Percentiles rank a stretch among this genome's conserved stretches.
These are phyloP conservation scores for Villa cingulata DNA, from an alignment of 2,888 invertebrate genomes.

Conservation along the genomic window DNA sequence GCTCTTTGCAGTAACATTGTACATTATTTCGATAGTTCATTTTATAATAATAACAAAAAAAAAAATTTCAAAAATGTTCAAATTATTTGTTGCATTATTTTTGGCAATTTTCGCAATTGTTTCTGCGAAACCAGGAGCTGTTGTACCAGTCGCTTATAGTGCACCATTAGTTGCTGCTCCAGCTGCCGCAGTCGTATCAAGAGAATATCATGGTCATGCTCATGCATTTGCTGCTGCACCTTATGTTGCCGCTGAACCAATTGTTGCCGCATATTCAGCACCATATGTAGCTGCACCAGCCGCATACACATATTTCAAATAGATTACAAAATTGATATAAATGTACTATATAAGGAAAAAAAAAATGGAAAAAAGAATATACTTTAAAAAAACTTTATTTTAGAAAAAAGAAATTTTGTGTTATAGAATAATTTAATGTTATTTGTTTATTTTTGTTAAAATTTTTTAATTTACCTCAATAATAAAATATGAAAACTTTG, in stretches of 20 bases:
- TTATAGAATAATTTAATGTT: too few species aligned
- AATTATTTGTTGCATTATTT: neutral
- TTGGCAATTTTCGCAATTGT: neutral
- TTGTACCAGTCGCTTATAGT: slow-evolving; percentile 2
- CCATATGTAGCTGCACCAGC: slow-evolving; percentile 14
- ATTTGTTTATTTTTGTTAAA: too few species aligned
- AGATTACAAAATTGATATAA: too few species aligned
- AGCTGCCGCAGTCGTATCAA: slow-evolving; percentile 41
- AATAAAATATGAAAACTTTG: too few species aligned
- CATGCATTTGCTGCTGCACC: neutral
- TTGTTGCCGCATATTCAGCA: slow-evolving; percentile 20
- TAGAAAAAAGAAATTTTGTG: too few species aligned
- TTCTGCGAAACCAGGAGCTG: slow-evolving; percentile 1
- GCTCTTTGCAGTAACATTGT: neutral
- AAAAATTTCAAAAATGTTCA: neutral
- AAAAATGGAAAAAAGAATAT: too few species aligned
- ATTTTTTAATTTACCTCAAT: too few species aligned
- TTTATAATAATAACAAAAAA: neutral
- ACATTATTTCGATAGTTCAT: too few species aligned
- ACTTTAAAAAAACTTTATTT: too few species aligned
- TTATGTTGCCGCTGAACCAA: slow-evolving; percentile 1
- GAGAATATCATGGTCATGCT: slow-evolving; percentile 38
- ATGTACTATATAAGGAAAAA: too few species aligned
- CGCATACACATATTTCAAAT: neutral
- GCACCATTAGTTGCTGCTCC: slow-evolving; percentile 25